Base-by-base conservation (phyloP, 2,888 invertebrate genomes). In the Caenorhabditis afra region DNA sequence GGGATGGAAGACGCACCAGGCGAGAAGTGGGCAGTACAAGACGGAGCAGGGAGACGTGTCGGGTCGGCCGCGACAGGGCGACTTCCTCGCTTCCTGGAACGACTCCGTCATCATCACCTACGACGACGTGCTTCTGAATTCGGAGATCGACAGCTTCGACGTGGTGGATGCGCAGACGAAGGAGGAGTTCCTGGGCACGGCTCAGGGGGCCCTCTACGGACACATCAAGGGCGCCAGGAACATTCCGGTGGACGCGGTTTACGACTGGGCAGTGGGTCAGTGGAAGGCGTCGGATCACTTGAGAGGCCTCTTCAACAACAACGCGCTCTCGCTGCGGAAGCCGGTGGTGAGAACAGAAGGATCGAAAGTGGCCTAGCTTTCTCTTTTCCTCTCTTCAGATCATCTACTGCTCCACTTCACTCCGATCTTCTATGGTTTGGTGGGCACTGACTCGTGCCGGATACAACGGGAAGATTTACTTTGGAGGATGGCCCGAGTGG, bases 401-500 rank as follows among this genome's bases (percentile, higher is more conserved):
- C 14, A 75, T 85, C 16, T 85, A 85, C 47, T 85, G 85, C 62
- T 85, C 85, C 4, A 85, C 85, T 3, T 85, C 85, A 12, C 66
- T 88, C 3, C 86, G 87, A 8, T 84, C 89, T 0, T 77, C 88
- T 1, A 87, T 88, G 84, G 78, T 89, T 10, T 89, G 89, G 89
- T 86, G 85, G 79, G 84, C 87, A 8, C 64, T 89, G 52, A 80
- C 83, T 1, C 61, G 85, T 35, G 76, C 81, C 20, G 83, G 84
- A 20, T 87, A 81, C 77, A 70, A 79, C 16, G 84, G 88, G 10
- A 78, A 85, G 49, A 79, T 89, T 16, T 89, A 89, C 65, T 89
- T 89, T 58, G 89, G 88, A 37, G 85, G 86, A 2, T 89, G 89
- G 89, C 87, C 89, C 1, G 89, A 89, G 68, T 89, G 87, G 87